Conservation (phyloP, 2,888 invertebrate species). For the Sericinus montela region DNA sequence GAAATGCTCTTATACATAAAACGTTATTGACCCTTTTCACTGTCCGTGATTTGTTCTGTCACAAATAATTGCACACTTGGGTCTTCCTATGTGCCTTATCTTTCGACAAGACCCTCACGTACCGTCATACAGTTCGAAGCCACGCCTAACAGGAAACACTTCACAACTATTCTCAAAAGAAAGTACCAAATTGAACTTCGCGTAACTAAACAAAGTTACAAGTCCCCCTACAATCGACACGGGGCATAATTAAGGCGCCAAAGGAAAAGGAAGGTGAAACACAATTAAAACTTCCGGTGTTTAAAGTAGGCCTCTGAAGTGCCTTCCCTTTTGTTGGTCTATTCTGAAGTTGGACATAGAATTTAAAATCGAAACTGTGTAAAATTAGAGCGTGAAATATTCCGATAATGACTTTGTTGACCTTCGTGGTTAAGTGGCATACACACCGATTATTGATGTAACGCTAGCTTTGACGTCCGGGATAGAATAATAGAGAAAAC, state of each 20-base stretch:
- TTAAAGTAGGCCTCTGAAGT: conserved; percentile 16
- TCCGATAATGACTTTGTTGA: not conserved
- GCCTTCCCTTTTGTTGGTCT: conserved; percentile 16
- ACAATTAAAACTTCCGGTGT: conserved; percentile 21
- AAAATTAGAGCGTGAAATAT: not conserved
- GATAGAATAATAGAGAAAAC: too few relatives aligned
- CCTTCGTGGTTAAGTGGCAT: too few relatives aligned
- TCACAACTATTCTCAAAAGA: conserved; percentile 22
- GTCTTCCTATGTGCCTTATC: conserved; percentile 2
- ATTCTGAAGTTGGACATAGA: conserved; percentile 13
- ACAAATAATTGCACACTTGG: too few relatives aligned
- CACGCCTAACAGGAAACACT: conserved; percentile 13
- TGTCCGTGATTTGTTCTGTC: too few relatives aligned
- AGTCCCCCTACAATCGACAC: conserved; percentile 17
- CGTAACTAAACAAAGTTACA: conserved; percentile 14
- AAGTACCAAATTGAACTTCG: conserved; percentile 19
- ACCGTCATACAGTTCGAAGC: conserved; percentile 6
- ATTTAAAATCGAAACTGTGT: conserved; percentile 9
- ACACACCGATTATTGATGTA: too few relatives aligned
- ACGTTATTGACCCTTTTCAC: too few relatives aligned
- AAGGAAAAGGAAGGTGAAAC: conserved; percentile 14
- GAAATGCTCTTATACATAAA: too few relatives aligned
- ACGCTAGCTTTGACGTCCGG: too few relatives aligned
- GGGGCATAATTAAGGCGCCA: conserved; percentile 18
- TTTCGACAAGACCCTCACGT: conserved; percentile 3